Conservation (phyloP, 2,888 invertebrate species). For the Polydesmus complanatus region DNA sequence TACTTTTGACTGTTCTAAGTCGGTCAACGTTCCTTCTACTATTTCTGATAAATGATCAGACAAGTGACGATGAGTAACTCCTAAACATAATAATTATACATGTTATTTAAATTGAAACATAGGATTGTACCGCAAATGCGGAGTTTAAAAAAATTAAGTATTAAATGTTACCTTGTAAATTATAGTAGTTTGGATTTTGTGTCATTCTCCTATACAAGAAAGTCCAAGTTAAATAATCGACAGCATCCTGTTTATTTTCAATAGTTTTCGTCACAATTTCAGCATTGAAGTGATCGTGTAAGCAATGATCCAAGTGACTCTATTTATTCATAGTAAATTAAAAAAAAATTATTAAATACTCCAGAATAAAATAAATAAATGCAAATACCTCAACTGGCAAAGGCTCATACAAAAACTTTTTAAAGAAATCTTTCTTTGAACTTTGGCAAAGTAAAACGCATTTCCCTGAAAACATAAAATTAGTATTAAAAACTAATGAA, state of each 20-base stretch:
- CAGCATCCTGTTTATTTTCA: constrained; percentile 99
- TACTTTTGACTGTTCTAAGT: constrained; percentile 81
- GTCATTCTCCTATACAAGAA: constrained; percentile 91
- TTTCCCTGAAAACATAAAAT: constrained; percentile 35
- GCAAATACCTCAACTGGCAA: constrained; percentile 65
- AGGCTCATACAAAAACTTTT: constrained; percentile 93
- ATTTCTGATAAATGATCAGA: constrained; percentile 97
- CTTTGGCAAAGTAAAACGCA: constrained; percentile 94
- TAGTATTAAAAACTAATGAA: background rate
- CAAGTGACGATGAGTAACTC: constrained; percentile 89
- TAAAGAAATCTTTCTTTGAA: constrained; percentile 96
- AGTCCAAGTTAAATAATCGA: constrained; percentile 99
- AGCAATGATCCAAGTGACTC: constrained; percentile 91
- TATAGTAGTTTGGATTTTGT: constrained; percentile 99
- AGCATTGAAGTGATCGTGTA: constrained; percentile 99
- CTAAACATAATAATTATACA: constrained; percentile 30
- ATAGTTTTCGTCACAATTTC: constrained; percentile 99
- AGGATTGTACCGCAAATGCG: background rate
- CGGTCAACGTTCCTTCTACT: constrained; percentile 86
- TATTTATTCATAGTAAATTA: constrained; percentile 26
- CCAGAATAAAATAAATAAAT: constrained; percentile 20
- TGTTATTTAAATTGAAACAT: background rate
- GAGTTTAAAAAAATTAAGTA: background rate
- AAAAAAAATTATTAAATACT: background rate
- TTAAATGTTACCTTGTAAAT: constrained; percentile 51